Evolutionary conservation across 2,888 invertebrate genomes (phyloP), one percentile per base, ranked within the genome.

Genomic region (Anaspis maculata): DNA sequence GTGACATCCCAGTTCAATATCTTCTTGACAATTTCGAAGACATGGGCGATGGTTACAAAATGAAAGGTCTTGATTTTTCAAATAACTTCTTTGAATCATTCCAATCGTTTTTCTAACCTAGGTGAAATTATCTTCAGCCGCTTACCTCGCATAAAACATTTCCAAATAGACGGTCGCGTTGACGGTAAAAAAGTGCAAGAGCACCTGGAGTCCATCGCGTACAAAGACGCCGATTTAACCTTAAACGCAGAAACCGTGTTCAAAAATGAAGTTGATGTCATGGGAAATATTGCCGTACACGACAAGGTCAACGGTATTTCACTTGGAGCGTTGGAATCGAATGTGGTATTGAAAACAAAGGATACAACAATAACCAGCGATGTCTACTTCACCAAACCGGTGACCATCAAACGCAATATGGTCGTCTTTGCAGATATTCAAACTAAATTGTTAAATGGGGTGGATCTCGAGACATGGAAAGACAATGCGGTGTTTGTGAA

Each of bases 401-500:
- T 69, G 2, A 21, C 43, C 11, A 44, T 62, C 11, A 35, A 38
- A 10, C 42, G 56, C 15, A 29, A 39, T 13, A 29, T 46, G 22
- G 45, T 14, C 34, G 56, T 52, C 13, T 52, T 41, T 34, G 46
- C 33, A 1, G 45, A 65, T 36, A 42, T 73, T 2, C 38, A 41
- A 10, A 51, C 65, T 0, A 39, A 52, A 5, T 50, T 44, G 31
- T 43, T 73, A 3, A 60, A 54, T 45, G 66, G 64, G 2, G 61
- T 67, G 32, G 52, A 62, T 30, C 34, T 71, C 2, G 46, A 45
- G 3, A 58, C 62, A 1, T 71, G 71, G 71, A 47, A 59, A 9
- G 41, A 52, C 2, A 63, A 68, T 40, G 59, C 68, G 0, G 42
- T 72, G 9, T 66, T 66, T 38, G 52, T 70, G n/a, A 62, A 72